Percentiles rank a stretch among this genome's conserved stretches.
Conservation (phyloP, 2,797 vertebrate species). For the Chiloscyllium punctatum region DNA sequence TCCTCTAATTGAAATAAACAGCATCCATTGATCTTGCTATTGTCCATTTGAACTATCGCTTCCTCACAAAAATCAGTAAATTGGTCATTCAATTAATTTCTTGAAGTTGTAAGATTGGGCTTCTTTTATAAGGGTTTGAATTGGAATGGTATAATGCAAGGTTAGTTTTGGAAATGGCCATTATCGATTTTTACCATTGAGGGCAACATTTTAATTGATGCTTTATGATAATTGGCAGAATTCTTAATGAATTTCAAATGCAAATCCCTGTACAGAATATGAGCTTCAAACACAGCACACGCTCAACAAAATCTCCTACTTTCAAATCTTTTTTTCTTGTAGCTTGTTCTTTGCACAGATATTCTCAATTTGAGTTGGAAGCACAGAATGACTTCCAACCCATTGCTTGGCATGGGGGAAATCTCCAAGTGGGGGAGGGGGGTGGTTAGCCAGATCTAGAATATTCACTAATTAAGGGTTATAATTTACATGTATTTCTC, state of each 20-base stretch:
- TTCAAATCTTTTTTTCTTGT: neutral
- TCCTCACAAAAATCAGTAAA: neutral
- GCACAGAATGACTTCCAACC: neutral
- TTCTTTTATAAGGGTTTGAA: neutral
- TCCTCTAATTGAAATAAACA: neutral
- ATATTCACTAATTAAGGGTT: neutral
- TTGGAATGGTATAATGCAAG: neutral
- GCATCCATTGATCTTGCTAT: neutral
- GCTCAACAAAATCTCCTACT: neutral
- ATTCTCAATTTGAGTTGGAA: neutral
- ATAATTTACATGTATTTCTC: neutral
- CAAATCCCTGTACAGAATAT: neutral
- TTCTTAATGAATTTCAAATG: neutral
- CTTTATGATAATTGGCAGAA: neutral
- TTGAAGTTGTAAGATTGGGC: neutral
- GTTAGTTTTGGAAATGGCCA: neutral
- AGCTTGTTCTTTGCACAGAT: neutral
- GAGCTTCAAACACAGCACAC: neutral
- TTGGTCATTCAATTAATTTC: neutral
- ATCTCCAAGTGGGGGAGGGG: too few relatives aligned
- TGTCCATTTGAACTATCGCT: neutral
- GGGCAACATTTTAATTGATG: neutral
- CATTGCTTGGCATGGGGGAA: too few relatives aligned
- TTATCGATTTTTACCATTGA: neutral
- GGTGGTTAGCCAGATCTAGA: neutral